These are phyloP conservation scores for Cephalotes varians DNA, from an alignment of 2,888 invertebrate genomes.

Conservation along the genomic window DNA sequence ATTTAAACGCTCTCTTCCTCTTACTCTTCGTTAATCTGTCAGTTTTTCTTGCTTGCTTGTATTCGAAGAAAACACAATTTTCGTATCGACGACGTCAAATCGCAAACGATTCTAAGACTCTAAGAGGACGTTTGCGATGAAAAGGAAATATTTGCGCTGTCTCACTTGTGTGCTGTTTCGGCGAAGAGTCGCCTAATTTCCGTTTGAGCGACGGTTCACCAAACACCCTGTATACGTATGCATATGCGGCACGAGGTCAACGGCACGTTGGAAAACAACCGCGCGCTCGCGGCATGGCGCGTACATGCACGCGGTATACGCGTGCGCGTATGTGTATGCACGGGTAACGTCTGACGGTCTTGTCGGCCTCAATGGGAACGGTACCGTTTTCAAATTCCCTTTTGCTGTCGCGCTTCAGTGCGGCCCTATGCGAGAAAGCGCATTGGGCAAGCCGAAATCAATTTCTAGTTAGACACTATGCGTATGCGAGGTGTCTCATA, in stretches of 20 bases:
- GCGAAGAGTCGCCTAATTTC: conserved; percentile 38
- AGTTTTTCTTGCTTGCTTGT: not conserved
- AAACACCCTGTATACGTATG: conserved; percentile 59
- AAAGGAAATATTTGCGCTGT: conserved; percentile 35
- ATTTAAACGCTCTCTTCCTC: not conserved
- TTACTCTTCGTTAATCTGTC: not conserved
- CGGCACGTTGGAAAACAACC: conserved; percentile 78
- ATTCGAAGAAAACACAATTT: conserved; percentile 16
- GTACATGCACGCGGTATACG: conserved; percentile 46
- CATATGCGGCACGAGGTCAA: conserved; percentile 72
- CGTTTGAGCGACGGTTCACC: conserved; percentile 42
- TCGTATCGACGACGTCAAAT: conserved; percentile 2
- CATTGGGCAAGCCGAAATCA: conserved; percentile 25
- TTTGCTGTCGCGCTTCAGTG: conserved; percentile 33
- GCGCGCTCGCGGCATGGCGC: conserved; percentile 49
- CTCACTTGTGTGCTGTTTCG: conserved; percentile 4
- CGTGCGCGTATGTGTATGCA: conserved; percentile 14
- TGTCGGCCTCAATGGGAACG: conserved; percentile 41
- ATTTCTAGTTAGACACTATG: conserved; percentile 15
- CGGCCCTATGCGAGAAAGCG: conserved; percentile 17
- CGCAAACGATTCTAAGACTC: not conserved
- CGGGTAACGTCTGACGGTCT: conserved; percentile 25
- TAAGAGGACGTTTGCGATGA: not conserved
- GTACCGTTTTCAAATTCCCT: conserved; percentile 47
- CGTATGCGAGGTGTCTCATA: not conserved